A percentile compares a stretch with the other conserved stretches of the same genome.
Conservation (phyloP, 1,140 invertebrate species). For the Dinothrombium tinctorium region DNA sequence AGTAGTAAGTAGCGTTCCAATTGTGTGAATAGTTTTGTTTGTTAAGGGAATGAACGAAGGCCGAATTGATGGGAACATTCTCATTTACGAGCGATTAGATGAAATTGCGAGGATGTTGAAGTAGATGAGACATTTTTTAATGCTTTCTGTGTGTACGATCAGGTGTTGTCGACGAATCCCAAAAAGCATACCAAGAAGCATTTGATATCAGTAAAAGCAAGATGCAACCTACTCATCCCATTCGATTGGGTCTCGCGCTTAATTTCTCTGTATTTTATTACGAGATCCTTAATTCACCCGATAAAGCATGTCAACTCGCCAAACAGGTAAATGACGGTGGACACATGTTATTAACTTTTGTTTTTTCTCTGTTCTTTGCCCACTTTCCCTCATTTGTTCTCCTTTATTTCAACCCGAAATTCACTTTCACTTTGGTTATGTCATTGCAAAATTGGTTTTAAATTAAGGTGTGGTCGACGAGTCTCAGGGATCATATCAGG, state of each 20-base stretch:
- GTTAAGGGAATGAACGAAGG: not conserved
- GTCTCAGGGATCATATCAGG: slow-evolving; percentile 94
- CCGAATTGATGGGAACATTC: too few species aligned
- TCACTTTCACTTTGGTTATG: slow-evolving; percentile 1
- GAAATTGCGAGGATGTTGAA: slow-evolving; percentile 1
- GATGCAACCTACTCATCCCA: slow-evolving; percentile 95
- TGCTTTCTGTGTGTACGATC: slow-evolving; percentile 19
- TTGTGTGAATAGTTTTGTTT: slow-evolving; percentile 6
- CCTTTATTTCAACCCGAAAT: not conserved
- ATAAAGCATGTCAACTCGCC: slow-evolving; percentile 92
- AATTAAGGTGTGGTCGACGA: slow-evolving; percentile 62
- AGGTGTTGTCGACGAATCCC: slow-evolving; percentile 90
- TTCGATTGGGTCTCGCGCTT: slow-evolving; percentile 86
- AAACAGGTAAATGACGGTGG: slow-evolving; percentile 57
- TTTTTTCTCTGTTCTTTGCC: not conserved
- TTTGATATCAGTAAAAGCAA: slow-evolving; percentile 95
- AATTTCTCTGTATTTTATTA: slow-evolving; percentile 99
- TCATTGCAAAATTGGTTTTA: not conserved
- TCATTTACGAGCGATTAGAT: too few species aligned
- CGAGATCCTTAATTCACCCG: slow-evolving; percentile 95
- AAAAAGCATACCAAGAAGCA: slow-evolving; percentile 95
- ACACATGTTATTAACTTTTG: not conserved
- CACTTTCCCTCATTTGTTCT: not conserved
- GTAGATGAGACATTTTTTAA: not conserved
- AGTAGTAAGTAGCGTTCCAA: slow-evolving; percentile 42